Base-by-base conservation (phyloP, 2,797 vertebrate species). In the Pantherophis vulpinus region DNA sequence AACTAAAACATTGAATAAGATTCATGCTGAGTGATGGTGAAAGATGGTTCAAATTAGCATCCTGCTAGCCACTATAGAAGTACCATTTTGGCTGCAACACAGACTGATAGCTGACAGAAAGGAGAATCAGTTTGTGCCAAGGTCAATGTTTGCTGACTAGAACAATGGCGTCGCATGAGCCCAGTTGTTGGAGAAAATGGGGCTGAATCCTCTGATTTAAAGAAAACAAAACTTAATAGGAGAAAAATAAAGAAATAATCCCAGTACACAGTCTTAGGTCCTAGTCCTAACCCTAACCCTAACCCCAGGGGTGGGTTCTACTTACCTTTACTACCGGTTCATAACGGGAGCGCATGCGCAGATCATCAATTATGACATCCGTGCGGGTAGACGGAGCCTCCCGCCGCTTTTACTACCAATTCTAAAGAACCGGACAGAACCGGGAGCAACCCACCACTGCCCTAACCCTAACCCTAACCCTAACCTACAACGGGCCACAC, bases 331-430 rank as follows among this genome's bases (percentile, higher is more conserved):
- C 5, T 47, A 47, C 47, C 6, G 6, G 47, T 47, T 47, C 5
- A 6, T 5, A 47, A 47, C 6, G 1, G 47, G 6, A 47, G 47
- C 47, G 6, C 6, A 0, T 1, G 1, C 6, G 6, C 47, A 51
- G 47, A 51, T 51, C 47, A 7, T 47, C 47, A 51, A 51, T 51
- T 8, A 51, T 51, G 47, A 51, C 47, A 1, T 51, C 47, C 1
- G 47, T 7, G 6, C 6, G 6, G 47, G 6, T 51, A 6, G 6
- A 1, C 6, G 6, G 47, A 8, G 47, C 47, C 1, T 51, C 47
- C 47, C 6, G 1, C 47, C 1, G 1, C 47, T 51, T 51, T 51
- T 51, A 51, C 47, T 51, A 51, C 47, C 6, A 5, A 6, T 51
- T 51, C 47, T 51, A 51, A 51, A 51, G 47, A 51, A 51, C 47